phyloP scores from a whole-genome alignment of 2,113 vertebrate genomes.

The Nibea albiflora region DNA sequence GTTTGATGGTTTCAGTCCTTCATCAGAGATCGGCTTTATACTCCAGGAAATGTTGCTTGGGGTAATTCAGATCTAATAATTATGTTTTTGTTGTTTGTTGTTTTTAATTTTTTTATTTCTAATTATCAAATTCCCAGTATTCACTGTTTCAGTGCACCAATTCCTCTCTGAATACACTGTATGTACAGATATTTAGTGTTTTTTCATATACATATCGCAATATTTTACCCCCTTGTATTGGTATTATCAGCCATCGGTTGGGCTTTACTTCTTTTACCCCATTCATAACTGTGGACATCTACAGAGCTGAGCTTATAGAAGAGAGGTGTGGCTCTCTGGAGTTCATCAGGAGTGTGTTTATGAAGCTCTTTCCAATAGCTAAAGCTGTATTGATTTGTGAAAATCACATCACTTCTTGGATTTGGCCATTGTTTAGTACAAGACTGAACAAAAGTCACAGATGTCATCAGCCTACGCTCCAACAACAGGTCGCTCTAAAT shows the following conservation, averaged over 20 bases:
- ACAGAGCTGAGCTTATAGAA: neutral
- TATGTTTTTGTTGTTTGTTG: neutral
- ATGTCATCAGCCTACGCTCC: constrained; percentile 7
- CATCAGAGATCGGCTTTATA: neutral
- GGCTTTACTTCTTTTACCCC: no score
- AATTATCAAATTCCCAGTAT: no score
- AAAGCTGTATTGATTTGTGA: constrained; percentile 15
- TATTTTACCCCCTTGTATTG: no score
- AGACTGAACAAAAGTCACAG: neutral
- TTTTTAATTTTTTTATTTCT: no score
- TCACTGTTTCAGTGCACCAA: no score
- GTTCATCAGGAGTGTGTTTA: neutral
- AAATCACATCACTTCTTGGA: neutral
- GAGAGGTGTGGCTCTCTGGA: neutral
- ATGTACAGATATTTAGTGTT: no score
- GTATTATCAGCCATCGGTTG: no score
- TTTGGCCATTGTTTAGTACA: neutral
- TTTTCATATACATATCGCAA: no score
- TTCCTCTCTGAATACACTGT: no score
- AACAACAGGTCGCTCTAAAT: constrained; percentile 9
- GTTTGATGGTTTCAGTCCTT: neutral
- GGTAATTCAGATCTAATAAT: no score
- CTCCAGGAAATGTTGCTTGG: no score
- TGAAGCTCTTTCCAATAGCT: constrained; percentile 6
- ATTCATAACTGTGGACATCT: neutral